phyloP scores from a whole-genome alignment of 2,888 invertebrate genomes.

The Drosophila kambysellisi region DNA sequence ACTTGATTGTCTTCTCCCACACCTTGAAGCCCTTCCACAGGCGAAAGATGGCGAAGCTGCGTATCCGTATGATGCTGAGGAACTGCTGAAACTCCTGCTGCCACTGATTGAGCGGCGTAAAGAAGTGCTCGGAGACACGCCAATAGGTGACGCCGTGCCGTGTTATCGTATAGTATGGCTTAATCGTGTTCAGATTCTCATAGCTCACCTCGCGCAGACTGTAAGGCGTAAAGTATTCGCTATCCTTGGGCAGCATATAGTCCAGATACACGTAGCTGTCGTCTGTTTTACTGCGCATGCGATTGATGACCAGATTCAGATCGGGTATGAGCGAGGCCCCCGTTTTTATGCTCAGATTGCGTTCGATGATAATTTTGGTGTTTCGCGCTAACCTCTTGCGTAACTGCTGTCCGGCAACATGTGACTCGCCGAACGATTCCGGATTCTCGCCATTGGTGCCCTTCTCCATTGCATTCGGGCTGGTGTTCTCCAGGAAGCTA shows the following conservation, averaged over 20 bases:
- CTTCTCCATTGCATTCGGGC: not conserved
- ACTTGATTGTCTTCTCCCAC: constrained; percentile 91
- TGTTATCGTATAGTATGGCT: constrained; percentile 93
- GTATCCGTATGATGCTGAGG: constrained; percentile 90
- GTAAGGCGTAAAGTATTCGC: constrained; percentile 91
- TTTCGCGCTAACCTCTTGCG: not conserved
- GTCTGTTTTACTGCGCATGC: constrained; percentile 87
- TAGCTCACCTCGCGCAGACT: constrained; percentile 91
- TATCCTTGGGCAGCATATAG: constrained; percentile 90
- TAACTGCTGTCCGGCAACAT: not conserved
- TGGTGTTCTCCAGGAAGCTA: not conserved
- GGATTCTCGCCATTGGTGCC: not conserved
- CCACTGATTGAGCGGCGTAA: constrained; percentile 92
- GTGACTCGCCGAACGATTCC: not conserved
- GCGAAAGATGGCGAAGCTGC: constrained; percentile 89
- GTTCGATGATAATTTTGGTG: not conserved
- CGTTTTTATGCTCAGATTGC: constrained; percentile 52
- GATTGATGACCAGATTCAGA: constrained; percentile 80
- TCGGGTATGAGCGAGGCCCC: constrained; percentile 83
- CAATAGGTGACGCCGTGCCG: constrained; percentile 93
- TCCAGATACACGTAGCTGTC: constrained; percentile 90
- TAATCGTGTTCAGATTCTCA: constrained; percentile 88
- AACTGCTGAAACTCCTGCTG: constrained; percentile 93
- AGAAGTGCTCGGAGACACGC: constrained; percentile 90
- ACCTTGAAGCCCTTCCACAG: constrained; percentile 93